Percentiles rank a stretch among this genome's conserved stretches.
phyloP scores from a whole-genome alignment of 2,113 vertebrate genomes.

The Hyla sarda region DNA sequence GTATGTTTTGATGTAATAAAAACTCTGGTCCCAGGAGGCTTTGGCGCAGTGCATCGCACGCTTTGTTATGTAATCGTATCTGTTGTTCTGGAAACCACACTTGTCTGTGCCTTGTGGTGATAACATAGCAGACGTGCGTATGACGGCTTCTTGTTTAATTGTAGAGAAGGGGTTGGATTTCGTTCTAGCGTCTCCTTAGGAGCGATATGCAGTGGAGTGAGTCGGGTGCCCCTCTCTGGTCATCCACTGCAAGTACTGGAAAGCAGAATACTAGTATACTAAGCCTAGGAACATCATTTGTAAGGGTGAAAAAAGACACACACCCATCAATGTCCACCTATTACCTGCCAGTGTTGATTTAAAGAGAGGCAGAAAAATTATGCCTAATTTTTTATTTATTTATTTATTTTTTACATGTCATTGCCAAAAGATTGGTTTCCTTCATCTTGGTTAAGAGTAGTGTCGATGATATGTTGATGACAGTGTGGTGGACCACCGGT shows the following conservation, averaged over 20 bases:
- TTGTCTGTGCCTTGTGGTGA: not conserved
- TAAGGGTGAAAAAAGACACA: no score
- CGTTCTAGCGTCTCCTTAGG: not conserved
- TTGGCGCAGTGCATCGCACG: not conserved
- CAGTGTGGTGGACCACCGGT: no score
- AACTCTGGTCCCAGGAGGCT: not conserved
- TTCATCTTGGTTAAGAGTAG: no score
- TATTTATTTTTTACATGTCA: no score
- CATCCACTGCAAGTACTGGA: not conserved
- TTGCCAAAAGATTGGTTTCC: no score
- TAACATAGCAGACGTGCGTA: not conserved
- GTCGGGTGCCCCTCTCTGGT: not conserved
- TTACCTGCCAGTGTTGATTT: no score
- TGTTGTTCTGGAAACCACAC: not conserved
- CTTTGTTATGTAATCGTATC: slow-evolving; percentile 7
- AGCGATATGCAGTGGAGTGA: not conserved
- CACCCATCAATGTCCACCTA: no score
- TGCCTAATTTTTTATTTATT: no score
- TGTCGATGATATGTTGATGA: no score
- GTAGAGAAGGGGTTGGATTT: slow-evolving; percentile 27
- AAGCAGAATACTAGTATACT: not conserved
- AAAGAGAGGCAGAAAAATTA: no score
- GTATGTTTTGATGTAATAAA: not conserved
- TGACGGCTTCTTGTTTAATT: not conserved
- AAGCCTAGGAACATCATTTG: not conserved